Evolutionary conservation across 2,888 invertebrate genomes (phyloP).

Genomic region (Chorisops tibialis): DNA sequence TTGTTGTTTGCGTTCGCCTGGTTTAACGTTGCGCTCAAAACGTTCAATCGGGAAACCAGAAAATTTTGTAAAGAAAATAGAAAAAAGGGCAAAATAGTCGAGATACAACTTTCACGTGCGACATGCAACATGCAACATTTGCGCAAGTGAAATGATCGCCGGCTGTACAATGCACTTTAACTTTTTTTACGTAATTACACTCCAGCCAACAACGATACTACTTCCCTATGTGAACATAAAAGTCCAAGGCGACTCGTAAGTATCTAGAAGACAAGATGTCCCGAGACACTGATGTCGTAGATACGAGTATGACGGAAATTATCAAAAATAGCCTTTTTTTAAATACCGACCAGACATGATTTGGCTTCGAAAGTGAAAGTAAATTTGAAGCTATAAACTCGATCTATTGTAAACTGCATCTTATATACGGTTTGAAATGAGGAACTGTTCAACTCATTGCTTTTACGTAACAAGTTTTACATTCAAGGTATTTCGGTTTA

Average conservation of each 20-base stretch:
- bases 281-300: neutral
- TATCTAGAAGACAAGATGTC: no score
- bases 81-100: neutral
- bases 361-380: no score
- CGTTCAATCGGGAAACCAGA: no score
- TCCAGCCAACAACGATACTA: neutral
- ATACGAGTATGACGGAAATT: conserved; percentile 17
- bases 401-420: no score
- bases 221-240: conserved; percentile 15
- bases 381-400: no score
- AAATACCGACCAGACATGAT: no score
- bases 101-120: conserved; percentile 9
- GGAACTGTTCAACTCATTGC: no score
- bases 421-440: no score
- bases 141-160: conserved; percentile 11
- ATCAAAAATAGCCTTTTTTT: neutral
- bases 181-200: conserved; percentile 14
- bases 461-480: no score
- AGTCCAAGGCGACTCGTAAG: neutral
- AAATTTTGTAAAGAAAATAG: neutral
- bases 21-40: no score
- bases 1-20: no score
- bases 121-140: neutral
- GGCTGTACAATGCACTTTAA: neutral
- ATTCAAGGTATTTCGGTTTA: no score